These are phyloP conservation scores for Noctua pronuba DNA, from an alignment of 2,888 invertebrate species.

Conservation along the genomic window DNA sequence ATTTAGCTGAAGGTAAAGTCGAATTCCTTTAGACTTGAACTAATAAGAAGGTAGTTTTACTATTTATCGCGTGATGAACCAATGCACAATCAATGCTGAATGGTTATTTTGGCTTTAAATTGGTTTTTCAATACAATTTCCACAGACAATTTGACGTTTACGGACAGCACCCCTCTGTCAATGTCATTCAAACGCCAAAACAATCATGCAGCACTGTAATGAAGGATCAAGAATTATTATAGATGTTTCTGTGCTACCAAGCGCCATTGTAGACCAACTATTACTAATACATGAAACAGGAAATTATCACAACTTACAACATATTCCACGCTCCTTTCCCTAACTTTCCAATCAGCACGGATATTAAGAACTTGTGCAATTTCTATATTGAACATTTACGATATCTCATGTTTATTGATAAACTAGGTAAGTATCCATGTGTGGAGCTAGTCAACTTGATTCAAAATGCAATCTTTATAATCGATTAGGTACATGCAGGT, in stretches of 20 bases:
- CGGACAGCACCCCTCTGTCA: background rate
- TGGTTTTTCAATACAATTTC: background rate
- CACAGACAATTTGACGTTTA: background rate
- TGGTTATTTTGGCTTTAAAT: background rate
- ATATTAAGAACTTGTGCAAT: conserved; percentile 59
- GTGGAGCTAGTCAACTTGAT: conserved; percentile 21
- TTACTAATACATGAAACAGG: conserved; percentile 52
- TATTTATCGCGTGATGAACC: background rate
- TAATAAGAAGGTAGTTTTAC: background rate
- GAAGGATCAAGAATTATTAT: background rate
- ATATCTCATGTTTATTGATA: conserved; percentile 42
- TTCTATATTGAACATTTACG: conserved; percentile 50
- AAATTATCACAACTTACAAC: conserved; percentile 59
- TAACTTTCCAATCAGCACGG: conserved; percentile 60
- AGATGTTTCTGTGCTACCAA: conserved; percentile 10
- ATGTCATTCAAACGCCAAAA: background rate
- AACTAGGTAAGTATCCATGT: background rate
- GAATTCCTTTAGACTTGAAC: background rate
- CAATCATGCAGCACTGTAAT: background rate
- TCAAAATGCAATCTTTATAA: conserved; percentile 8
- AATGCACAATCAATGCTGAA: background rate
- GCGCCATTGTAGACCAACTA: conserved; percentile 34
- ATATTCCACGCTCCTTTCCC: conserved; percentile 63
- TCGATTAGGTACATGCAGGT: background rate
- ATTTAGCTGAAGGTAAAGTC: background rate